These are phyloP conservation scores for Neomonachus schauinslandi DNA, from an alignment of 2,113 vertebrate species.

Conservation along the genomic window DNA sequence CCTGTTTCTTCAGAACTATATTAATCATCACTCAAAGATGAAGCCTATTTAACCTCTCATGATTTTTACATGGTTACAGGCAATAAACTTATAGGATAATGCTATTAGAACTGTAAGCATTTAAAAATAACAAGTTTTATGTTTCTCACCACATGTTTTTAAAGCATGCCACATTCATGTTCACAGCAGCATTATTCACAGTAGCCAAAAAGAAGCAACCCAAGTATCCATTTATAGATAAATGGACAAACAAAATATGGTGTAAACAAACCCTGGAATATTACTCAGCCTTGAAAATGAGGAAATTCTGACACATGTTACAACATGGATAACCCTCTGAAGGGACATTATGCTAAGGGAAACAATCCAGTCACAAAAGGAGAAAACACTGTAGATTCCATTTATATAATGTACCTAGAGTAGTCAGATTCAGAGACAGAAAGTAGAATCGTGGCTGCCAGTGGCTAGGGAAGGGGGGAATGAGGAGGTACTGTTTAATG, in stretches of 20 bases:
- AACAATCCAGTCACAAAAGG: not conserved
- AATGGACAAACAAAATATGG: not conserved
- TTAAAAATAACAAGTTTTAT: not conserved
- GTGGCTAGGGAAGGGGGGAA: not conserved
- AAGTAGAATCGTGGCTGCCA: not conserved
- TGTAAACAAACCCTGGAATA: not conserved
- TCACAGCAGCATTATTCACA: not conserved
- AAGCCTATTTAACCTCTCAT: not conserved
- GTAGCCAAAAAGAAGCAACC: not conserved
- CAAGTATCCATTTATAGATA: not conserved
- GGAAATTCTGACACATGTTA: not conserved
- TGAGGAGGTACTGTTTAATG: fast-evolving
- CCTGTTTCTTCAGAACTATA: not conserved
- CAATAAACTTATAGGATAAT: not conserved
- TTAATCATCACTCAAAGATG: not conserved
- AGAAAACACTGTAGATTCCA: not conserved
- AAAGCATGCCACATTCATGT: not conserved
- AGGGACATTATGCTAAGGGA: not conserved
- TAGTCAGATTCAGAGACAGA: not conserved
- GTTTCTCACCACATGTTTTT: not conserved
- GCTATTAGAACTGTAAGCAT: not conserved
- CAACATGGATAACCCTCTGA: no score
- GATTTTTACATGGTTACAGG: not conserved
- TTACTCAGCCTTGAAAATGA: not conserved
- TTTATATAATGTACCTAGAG: not conserved